Base-by-base conservation (phyloP, 2,888 invertebrate species). In the Ornithoptera alexandrae region DNA sequence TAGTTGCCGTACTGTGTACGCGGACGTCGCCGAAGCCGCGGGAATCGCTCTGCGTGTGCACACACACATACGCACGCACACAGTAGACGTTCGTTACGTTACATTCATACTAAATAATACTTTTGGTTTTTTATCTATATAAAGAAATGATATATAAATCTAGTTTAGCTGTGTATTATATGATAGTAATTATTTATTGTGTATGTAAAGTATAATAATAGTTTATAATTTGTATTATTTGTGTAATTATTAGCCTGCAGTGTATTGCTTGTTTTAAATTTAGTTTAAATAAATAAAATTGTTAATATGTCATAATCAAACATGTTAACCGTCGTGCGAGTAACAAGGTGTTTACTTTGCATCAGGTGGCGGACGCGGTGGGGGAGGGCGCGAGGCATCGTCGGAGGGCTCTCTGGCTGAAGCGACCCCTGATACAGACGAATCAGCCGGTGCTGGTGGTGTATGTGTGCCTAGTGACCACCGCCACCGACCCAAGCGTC, bases 381-480 rank as follows among this genome's bases (percentile, higher is more conserved):
- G 77, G 57, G 83, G 84, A 81, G 86, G 79, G 74, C 93, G 94
- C 56, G 92, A 93, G 84, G 90, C 91, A 4, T 94, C 94, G 68
- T 96, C 96, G 62, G 96, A 96, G 83, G 95, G 94, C 74, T 95
- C 95, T 76, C 86, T 94, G 74, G 94, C 94, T 75, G 95, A 95
- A 81, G 94, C 94, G 77, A 95, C 95, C 62, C 95, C 95, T 7
- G 96, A 96, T 85, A 96, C 96, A 5, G 96, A 96, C 82, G 96
- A 95, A 84, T 95, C 95, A 1, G 93, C 72, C 89, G 81, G 93
- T 68, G 84, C 89, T 72, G 86, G 92, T 59, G 86, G 81, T 79
- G 79, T 86, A 75, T 89, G 90, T 68, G 85, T 84, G 65, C 67
- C 76, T 2, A 59, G 62, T 7, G 88, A 87, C 74, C 90, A 89